Base-by-base conservation (phyloP, 1,140 invertebrate genomes). In the Caenorhabditis inopinata region DNA sequence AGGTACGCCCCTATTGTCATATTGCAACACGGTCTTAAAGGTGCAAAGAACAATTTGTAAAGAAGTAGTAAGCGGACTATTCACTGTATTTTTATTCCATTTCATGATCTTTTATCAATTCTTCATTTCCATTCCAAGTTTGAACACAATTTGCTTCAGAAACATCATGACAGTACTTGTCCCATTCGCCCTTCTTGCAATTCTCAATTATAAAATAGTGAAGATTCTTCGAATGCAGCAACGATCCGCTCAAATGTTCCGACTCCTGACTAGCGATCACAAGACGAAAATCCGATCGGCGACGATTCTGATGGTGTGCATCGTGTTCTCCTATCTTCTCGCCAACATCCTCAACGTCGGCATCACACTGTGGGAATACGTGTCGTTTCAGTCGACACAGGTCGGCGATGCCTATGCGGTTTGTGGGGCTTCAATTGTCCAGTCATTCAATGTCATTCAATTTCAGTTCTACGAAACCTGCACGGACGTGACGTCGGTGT, bases 241-340 rank as follows among this genome's bases (percentile, higher is more conserved):
- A 47, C 23, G 83, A 14, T 58, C 81, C 21, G 83, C 83, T 6
- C 48, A 75, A 46, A 83, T 83, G 83, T 83, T 83, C 53, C 46
- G 83, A 14, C 83, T 83, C 21, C 58, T 75, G 1, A 47, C 76
- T 18, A 75, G 58, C 18, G 62, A 83, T 42, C 83, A 83, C 32
- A 83, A 83, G 53, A 74, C 79, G 6, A 83, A 83, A 73, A 78
- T 83, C 7, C 82, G 83, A 18, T 83, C 82, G 18, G 83, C 83
- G 2, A 83, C 83, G 1, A 51, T 78, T 27, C 73, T 83, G 9
- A 62, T 83, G 42, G 83, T 83, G 1, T 48, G 84, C 46, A 79
- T 83, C 78, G 83, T 83, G 1, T 83, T 42, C 74, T 80, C 81
- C 1, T 83, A 83, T 47, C 74, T 83, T 9, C 23, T 83, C 14